phyloP scores from a whole-genome alignment of 2,113 vertebrate genomes.

The Hippocampus abdominalis region DNA sequence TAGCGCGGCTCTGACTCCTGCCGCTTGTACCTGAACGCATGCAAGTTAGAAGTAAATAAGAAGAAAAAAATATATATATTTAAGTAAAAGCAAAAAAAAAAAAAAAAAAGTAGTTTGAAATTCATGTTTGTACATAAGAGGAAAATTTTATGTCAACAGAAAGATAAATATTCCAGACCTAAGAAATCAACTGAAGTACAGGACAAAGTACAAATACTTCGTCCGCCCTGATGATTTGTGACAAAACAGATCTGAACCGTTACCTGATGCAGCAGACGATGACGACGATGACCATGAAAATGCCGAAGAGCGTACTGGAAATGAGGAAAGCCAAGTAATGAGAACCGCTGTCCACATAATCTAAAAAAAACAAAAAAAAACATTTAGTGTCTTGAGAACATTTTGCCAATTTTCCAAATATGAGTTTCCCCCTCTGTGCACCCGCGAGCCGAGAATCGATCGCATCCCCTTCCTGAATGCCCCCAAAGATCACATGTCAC shows the following conservation, averaged over 20 bases:
- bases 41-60: background rate
- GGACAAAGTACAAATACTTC: too few relatives aligned
- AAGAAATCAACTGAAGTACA: too few relatives aligned
- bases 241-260: background rate
- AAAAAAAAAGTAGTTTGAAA: too few relatives aligned
- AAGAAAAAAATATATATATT: background rate
- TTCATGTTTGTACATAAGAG: too few relatives aligned
- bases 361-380: slow-evolving; percentile 54
- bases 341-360: slow-evolving; percentile 81
- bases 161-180: too few relatives aligned
- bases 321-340: slow-evolving; percentile 87
- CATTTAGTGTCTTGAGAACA: background rate
- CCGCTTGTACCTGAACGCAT: slow-evolving; percentile 78
- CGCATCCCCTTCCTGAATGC: slow-evolving; percentile 66
- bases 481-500: slow-evolving; percentile 69
- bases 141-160: too few relatives aligned
- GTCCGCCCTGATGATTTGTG: background rate
- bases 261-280: slow-evolving; percentile 91
- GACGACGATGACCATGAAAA: slow-evolving; percentile 81
- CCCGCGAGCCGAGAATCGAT: slow-evolving; percentile 61
- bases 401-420: slow-evolving; percentile 31
- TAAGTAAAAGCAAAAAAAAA: too few relatives aligned
- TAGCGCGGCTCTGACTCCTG: slow-evolving; percentile 84
- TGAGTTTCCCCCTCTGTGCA: slow-evolving; percentile 7
- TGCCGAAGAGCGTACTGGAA: slow-evolving; percentile 82